A percentile compares a stretch with the other conserved stretches of the same genome.
phyloP scores from a whole-genome alignment of 2,888 invertebrate genomes.

The Chrysopilus asiliformis region DNA sequence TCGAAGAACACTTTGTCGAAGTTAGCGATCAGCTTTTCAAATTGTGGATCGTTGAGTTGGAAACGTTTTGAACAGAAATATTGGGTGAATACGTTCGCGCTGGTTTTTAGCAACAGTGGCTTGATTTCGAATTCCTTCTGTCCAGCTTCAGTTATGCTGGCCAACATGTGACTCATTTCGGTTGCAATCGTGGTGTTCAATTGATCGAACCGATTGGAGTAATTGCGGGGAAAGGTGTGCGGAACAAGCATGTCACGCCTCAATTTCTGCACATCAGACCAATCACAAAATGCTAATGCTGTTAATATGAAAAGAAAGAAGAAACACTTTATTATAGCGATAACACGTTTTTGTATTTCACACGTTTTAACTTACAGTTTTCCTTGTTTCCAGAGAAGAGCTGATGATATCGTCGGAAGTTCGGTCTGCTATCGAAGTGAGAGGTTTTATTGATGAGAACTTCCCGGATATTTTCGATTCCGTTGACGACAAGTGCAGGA shows the following conservation, averaged over 20 bases:
- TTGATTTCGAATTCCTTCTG: conserved; percentile 29
- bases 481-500: conserved; percentile 44
- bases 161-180: conserved; percentile 32
- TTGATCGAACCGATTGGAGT: conserved; percentile 40
- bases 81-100: conserved; percentile 46
- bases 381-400: conserved; percentile 52
- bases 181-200: conserved; percentile 38
- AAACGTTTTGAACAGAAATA: conserved; percentile 46
- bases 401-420: conserved; percentile 46
- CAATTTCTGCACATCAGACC: conserved; percentile 48
- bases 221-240: conserved; percentile 45
- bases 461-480: conserved; percentile 44
- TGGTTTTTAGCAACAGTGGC: conserved; percentile 38
- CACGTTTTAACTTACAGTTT: conserved; percentile 44
- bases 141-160: conserved; percentile 19
- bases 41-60: conserved; percentile 29
- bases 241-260: conserved; percentile 44
- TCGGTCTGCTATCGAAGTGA: conserved; percentile 50
- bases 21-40: conserved; percentile 39
- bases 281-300: conserved; percentile 58
- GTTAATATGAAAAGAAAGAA: conserved; percentile 1
- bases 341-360: not conserved
- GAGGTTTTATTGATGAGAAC: conserved; percentile 43
- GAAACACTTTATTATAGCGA: not conserved
- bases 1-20: conserved; percentile 54